phyloP scores from a whole-genome alignment of 2,888 invertebrate species.

The Diarsia dahlii region DNA sequence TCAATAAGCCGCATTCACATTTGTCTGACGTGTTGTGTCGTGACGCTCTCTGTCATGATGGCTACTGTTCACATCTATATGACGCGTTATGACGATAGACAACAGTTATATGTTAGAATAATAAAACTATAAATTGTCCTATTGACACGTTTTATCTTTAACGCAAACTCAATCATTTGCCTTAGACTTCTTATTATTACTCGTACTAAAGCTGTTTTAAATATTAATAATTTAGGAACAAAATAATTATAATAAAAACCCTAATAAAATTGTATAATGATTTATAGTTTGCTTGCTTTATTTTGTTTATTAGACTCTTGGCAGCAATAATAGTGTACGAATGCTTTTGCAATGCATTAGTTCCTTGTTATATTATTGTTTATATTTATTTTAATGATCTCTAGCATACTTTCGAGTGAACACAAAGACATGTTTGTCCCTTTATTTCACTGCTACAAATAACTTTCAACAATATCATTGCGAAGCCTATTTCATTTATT shows the following conservation, averaged over 20 bases:
- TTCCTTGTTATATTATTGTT: no score
- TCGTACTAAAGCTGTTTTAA: background rate
- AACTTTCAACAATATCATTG: conserved; percentile 22
- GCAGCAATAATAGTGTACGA: background rate
- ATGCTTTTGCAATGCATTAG: background rate
- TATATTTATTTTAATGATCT: background rate
- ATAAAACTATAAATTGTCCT: no score
- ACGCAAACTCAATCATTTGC: background rate
- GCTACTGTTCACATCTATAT: no score
- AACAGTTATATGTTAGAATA: no score
- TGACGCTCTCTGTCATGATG: no score
- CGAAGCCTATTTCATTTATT: conserved; percentile 12
- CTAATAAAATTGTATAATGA: no score
- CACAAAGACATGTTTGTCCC: background rate
- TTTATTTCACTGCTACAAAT: conserved; percentile 3
- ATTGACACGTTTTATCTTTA: background rate
- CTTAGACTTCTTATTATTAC: background rate
- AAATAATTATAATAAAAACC: no score
- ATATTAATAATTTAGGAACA: background rate
- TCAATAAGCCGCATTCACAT: no score
- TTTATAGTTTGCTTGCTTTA: background rate
- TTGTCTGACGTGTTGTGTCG: no score
- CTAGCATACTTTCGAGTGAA: no score
- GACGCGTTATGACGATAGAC: no score
- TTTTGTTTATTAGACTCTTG: background rate